A percentile compares a stretch with the other conserved stretches of the same genome.
Evolutionary conservation across 2,888 invertebrate genomes (phyloP).

Genomic region (Lydus trimaculatus): DNA sequence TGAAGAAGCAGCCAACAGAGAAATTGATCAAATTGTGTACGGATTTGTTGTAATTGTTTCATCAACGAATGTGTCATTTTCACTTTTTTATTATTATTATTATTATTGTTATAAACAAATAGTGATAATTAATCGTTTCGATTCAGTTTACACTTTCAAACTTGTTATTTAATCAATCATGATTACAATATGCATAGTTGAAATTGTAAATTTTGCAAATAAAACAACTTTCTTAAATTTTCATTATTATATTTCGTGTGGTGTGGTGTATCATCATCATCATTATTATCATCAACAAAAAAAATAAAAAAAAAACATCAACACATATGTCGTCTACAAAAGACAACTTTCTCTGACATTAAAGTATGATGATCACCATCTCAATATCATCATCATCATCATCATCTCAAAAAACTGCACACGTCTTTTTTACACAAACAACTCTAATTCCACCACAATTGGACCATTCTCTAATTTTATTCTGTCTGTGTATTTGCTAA

Average conservation of each 20-base stretch:
- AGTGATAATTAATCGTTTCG: neutral
- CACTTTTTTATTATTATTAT: neutral
- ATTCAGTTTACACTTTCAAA: neutral
- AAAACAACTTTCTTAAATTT: conserved; percentile 1
- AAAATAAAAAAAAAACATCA: neutral
- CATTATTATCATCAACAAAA: neutral
- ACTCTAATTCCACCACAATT: neutral
- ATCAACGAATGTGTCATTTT: no score
- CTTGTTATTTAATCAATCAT: neutral
- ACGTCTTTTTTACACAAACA: neutral
- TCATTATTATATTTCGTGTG: neutral
- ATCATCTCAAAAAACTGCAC: neutral
- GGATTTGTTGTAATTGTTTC: no score
- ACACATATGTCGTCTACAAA: conserved; percentile 4
- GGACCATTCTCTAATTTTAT: neutral
- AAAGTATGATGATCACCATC: neutral
- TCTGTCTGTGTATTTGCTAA: neutral
- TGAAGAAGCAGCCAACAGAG: neutral
- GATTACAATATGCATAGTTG: neutral
- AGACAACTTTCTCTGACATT: conserved; percentile 3
- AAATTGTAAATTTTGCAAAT: neutral
- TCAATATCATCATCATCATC: neutral
- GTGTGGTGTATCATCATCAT: no score
- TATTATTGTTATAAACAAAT: neutral
- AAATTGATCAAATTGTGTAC: neutral